Evolutionary conservation across 1,140 invertebrate species (phyloP).

Genomic region (Drosophila oshimai): DNA sequence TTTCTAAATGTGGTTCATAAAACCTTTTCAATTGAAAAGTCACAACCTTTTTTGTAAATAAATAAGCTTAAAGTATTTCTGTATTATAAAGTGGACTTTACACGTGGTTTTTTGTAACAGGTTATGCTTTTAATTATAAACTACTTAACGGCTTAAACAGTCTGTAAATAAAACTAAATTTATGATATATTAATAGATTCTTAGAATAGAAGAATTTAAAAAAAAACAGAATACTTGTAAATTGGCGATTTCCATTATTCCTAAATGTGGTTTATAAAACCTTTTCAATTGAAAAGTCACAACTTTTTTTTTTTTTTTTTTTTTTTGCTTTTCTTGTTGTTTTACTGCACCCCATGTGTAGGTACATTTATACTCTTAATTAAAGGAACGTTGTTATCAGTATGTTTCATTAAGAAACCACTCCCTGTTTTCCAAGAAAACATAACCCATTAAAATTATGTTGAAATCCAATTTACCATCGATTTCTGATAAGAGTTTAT

Average conservation of each 20-base stretch:
- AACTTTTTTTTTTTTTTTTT: too few relatives aligned
- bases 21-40: too few relatives aligned
- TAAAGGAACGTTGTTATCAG: slow-evolving; percentile 21
- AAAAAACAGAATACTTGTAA: too few relatives aligned
- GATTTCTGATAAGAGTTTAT: slow-evolving; percentile 64
- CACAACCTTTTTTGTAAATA: too few relatives aligned
- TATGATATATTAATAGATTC: not conserved
- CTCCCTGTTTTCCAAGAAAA: slow-evolving; percentile 19
- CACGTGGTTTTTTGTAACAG: not conserved
- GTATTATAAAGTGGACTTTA: not conserved
- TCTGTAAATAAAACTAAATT: too few relatives aligned
- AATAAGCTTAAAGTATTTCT: not conserved
- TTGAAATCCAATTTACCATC: slow-evolving; percentile 65
- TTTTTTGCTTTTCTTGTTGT: not conserved
- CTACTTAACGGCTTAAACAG: too few relatives aligned
- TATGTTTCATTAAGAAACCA: slow-evolving; percentile 8
- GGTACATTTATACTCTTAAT: slow-evolving; percentile 4
- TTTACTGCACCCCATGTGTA: not conserved
- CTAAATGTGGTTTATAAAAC: too few relatives aligned
- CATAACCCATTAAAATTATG: slow-evolving; percentile 37
- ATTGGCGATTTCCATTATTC: too few relatives aligned
- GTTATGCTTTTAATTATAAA: too few relatives aligned
- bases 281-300: too few relatives aligned
- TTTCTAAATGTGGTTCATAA: too few relatives aligned
- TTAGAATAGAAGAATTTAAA: too few relatives aligned